Evolutionary conservation across 1,140 invertebrate genomes (phyloP).

Genomic region (Polypedilum pembai): DNA sequence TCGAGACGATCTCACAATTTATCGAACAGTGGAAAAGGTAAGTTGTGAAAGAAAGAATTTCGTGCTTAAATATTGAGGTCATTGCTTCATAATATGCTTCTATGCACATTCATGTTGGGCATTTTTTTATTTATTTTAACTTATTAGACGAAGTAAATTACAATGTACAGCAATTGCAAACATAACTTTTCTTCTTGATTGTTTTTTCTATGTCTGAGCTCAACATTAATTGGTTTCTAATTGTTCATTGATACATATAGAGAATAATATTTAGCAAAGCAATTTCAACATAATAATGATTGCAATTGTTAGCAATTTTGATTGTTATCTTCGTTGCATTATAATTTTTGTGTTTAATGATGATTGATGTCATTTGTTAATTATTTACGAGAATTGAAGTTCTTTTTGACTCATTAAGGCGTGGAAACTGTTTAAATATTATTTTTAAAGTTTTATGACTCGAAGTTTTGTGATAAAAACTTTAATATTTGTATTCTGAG

Average conservation of each 20-base stretch:
- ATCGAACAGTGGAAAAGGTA: not conserved
- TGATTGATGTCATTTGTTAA: too few species aligned
- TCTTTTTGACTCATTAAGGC: too few species aligned
- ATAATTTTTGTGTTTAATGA: too few species aligned
- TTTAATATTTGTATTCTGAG: too few species aligned
- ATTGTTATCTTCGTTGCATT: too few species aligned
- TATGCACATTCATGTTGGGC: not conserved
- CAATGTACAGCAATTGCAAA: not conserved
- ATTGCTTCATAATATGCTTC: not conserved
- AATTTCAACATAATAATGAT: too few species aligned
- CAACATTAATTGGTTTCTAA: not conserved
- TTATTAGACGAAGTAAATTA: slow-evolving; percentile 7
- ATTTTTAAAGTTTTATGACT: too few species aligned
- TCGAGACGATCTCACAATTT: not conserved
- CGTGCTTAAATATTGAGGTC: not conserved
- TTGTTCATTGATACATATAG: not conserved
- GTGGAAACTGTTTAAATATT: too few species aligned
- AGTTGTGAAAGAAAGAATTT: not conserved
- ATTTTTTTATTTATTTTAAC: not conserved
- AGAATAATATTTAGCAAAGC: too few species aligned
- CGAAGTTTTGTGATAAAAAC: too few species aligned
- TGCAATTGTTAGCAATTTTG: too few species aligned
- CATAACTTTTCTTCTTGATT: not conserved
- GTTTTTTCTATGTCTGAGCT: not conserved
- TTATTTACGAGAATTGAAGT: too few species aligned